phyloP scores from a whole-genome alignment of 2,113 vertebrate genomes.

The Aix galericulata region DNA sequence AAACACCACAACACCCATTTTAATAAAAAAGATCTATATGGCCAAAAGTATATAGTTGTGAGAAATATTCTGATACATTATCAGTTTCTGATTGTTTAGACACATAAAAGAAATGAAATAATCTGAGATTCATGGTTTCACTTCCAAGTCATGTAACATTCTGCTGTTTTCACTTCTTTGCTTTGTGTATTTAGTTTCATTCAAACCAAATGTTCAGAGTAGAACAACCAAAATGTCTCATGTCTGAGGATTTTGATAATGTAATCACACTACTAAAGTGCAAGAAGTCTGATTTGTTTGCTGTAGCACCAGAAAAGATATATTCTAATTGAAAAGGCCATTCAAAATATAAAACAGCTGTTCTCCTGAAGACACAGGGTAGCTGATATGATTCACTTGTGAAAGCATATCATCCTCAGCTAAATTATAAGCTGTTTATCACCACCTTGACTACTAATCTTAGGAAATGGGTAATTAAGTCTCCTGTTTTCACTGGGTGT shows the following conservation, averaged over 20 bases:
- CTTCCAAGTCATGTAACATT: neutral
- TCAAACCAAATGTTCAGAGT: neutral
- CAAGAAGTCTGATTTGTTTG: conserved; percentile 10
- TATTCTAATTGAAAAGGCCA: neutral
- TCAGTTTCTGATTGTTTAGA: neutral
- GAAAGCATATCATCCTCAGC: neutral
- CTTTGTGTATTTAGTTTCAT: neutral
- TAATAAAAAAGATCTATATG: neutral
- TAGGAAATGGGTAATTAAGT: neutral
- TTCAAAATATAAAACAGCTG: conserved; percentile 10
- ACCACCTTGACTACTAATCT: neutral
- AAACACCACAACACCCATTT: neutral
- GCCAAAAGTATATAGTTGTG: neutral
- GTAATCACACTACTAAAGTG: conserved; percentile 1
- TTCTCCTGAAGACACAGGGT: neutral
- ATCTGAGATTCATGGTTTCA: neutral
- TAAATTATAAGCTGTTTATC: neutral
- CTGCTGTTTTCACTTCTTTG: neutral
- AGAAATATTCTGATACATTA: neutral
- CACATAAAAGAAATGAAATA: neutral
- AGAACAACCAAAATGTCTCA: neutral
- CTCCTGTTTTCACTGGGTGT: neutral
- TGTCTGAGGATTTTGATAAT: conserved; percentile 7
- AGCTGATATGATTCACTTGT: neutral
- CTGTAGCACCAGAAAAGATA: neutral